These are phyloP conservation scores for Synergus umbraculus DNA, from an alignment of 2,888 invertebrate genomes.

Conservation along the genomic window DNA sequence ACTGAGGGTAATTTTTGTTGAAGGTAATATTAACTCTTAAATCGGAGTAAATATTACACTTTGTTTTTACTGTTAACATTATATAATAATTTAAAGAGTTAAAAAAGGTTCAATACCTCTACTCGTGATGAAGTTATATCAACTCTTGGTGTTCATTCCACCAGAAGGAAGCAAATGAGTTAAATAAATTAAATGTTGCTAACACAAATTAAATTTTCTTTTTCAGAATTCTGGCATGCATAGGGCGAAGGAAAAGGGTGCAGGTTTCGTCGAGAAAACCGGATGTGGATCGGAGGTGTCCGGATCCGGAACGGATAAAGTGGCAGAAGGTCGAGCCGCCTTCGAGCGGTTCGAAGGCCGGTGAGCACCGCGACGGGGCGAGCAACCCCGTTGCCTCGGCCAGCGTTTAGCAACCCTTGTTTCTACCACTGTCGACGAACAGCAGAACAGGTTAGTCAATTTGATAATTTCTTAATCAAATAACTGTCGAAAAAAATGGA, in stretches of 20 bases:
- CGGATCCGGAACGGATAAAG: conserved; percentile 47
- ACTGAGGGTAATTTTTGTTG: no score
- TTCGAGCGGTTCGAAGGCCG: conserved; percentile 70
- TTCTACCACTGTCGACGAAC: conserved; percentile 74
- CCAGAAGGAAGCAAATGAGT: no score
- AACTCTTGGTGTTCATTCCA: no score
- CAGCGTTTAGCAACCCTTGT: conserved; percentile 72
- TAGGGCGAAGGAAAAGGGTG: conserved; percentile 61
- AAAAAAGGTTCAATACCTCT: no score
- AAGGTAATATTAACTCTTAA: no score
- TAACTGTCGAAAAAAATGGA: neutral
- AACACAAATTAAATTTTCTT: conserved; percentile 22
- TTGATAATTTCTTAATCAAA: conserved; percentile 29
- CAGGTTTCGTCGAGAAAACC: conserved; percentile 42
- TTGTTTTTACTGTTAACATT: no score
- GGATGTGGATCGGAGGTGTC: conserved; percentile 47
- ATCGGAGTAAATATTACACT: no score
- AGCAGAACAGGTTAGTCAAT: conserved; percentile 73
- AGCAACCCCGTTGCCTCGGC: conserved; percentile 72
- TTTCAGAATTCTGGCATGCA: conserved; percentile 70
- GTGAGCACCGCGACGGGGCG: conserved; percentile 76
- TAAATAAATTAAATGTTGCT: neutral
- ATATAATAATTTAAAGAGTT: no score
- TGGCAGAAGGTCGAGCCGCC: conserved; percentile 52
- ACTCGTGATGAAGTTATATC: no score